Base-by-base conservation (phyloP, 2,113 vertebrate genomes). In the Budorcas taxicolor region DNA sequence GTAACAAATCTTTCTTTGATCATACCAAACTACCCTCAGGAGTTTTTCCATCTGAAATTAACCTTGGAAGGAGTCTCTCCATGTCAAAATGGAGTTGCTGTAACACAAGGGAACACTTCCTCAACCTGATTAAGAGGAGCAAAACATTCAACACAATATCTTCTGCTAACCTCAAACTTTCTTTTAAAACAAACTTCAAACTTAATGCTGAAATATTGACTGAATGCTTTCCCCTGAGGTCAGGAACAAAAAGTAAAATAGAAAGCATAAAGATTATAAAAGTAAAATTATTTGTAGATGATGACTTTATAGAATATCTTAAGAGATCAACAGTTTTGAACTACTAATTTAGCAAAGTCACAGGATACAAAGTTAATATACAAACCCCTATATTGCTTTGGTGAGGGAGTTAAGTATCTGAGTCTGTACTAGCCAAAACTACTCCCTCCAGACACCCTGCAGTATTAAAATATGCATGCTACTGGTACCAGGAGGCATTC, bases 81-180 rank as follows among this genome's bases (percentile, higher is more conserved):
- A 80, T 29, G 8, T 64, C 40, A 53, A 85, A 53, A 23, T 57
- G 5, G 40, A 86, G 31, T n/a, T 94, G 36, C 27, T 92, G 0
- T 31, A 96, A 53, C 7, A 47, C 3, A 60, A 93, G 25, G 52
- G 25, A 91, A 89, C 29, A 85, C 33, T 87, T 58, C 60, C 19
- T 91, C 27, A 87, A 87, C 25, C 31, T 67, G 16, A 76, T 92
- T 74, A 87, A 90, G n/a, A 87, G 71, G 23, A 91, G 45, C 3
- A 82, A 93, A 96, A 83, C 50, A 25, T 80, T 91, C 50, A 97
- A 87, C 47, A 57, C 50, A 90, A 97, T 90, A 88, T 15, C 27
- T 55, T 53, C 21, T 92, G 43, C 23, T 87, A 94, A 76, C 87
- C 33, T 90, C 82, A 97, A 55, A 86, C 67, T 76, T 94, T 81